Base-by-base conservation (phyloP, 1,140 invertebrate genomes). In the Euwallacea fornicatus region DNA sequence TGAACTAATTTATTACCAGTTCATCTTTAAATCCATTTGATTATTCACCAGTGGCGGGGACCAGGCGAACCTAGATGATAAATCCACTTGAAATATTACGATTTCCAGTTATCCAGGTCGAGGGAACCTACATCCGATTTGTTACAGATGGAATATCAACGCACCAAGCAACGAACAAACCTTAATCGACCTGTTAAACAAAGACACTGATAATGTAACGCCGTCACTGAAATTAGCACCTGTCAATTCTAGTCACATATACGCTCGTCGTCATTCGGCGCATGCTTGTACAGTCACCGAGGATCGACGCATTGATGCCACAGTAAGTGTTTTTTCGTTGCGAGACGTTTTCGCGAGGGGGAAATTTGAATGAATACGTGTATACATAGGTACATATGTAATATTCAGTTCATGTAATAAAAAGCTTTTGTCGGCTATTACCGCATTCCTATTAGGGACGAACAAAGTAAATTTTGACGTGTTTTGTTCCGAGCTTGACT, bases 211-310 rank as follows among this genome's bases (percentile, higher is more conserved):
- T 21, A 44, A 7, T 42, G 42, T 71, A 50, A 73, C 72, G 15
- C 69, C 74, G 13, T 74, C 76, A 0, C 71, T 80, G 13, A 78
- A 74, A 11, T 72, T 80, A 61, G 75, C 74, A 13, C 79, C 79
- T 21, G 74, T 78, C 44, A 79, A 79, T 64, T 74, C 78, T 15
- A 71, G 61, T 33, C 76, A 78, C 62, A 79, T 80, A 55, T 80
- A 80, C 58, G 75, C 78, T n/a, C 73, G 78, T 58, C 74, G 79
- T 58, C 79, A 80, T 69, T 81, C 79, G 4, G 74, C 77, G 10
- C 79, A 80, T 63, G 69, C 76, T 44, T 79, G 74, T 69, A 69
- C 73, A 6, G 60, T 71, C 21, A 76, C 73, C 10, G 74, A 76
- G 53, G 76, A 79, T 59, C 44, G 44, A n/a, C 67, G 41, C 8